A percentile compares a stretch with the other conserved stretches of the same genome.
Evolutionary conservation across 2,113 vertebrate species (phyloP).

Genomic region (Nipponia nippon): DNA sequence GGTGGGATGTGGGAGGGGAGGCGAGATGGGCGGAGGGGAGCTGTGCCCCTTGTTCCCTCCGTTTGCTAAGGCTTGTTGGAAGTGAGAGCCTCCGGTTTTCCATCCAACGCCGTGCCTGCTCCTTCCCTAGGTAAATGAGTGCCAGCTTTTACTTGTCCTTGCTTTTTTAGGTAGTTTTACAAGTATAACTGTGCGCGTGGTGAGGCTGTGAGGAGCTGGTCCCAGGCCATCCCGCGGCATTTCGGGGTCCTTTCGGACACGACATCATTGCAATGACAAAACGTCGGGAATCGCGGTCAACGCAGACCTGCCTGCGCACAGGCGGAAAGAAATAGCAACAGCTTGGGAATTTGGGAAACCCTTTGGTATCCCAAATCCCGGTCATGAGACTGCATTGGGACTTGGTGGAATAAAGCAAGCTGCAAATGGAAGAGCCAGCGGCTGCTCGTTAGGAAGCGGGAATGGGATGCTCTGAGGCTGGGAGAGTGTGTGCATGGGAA

Average conservation of each 20-base stretch:
- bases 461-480: background rate
- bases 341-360: background rate
- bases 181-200: fast-evolving
- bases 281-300: background rate
- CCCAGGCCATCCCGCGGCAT: fast-evolving
- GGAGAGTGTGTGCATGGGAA: background rate
- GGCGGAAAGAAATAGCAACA: background rate
- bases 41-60: background rate
- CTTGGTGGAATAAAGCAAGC: background rate
- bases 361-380: background rate
- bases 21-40: background rate
- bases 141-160: background rate
- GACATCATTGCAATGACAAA: fast-evolving
- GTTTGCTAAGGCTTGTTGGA: background rate
- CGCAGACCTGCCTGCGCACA: background rate
- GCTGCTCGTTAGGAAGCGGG: background rate
- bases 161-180: background rate
- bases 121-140: fast-evolving
- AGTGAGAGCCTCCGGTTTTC: background rate
- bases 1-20: background rate
- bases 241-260: fast-evolving
- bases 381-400: background rate
- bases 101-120: fast-evolving
- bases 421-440: background rate
- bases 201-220: background rate